phyloP scores from a whole-genome alignment of 2,113 vertebrate species.

The Chloroceryle aenea region DNA sequence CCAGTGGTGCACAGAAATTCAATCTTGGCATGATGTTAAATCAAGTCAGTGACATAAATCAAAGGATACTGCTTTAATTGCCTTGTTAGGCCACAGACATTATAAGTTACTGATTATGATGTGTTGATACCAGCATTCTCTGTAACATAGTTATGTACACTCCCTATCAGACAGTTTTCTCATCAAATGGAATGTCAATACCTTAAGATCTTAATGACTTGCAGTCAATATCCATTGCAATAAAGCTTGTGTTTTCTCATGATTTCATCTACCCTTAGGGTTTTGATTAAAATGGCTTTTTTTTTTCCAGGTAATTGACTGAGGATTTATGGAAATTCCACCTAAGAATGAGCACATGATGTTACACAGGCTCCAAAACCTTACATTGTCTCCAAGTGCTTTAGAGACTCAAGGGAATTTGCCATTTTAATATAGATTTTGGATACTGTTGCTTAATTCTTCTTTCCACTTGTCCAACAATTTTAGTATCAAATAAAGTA shows the following conservation, averaged over 20 bases:
- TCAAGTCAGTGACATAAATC: conserved; percentile 60
- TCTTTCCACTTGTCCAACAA: not conserved
- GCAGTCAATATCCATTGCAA: conserved; percentile 69
- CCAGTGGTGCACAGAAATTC: conserved; percentile 26
- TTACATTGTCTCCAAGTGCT: not conserved
- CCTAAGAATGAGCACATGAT: not conserved
- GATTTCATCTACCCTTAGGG: conserved; percentile 68
- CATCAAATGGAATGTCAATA: conserved; percentile 63
- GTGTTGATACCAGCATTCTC: conserved; percentile 51
- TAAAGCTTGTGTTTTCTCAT: conserved; percentile 57
- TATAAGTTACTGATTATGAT: conserved; percentile 72
- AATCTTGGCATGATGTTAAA: conserved; percentile 40
- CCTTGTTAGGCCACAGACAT: conserved; percentile 60
- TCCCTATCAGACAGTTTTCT: conserved; percentile 60
- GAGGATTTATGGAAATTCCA: conserved; percentile 58
- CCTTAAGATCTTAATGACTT: conserved; percentile 73
- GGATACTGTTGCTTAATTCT: not conserved
- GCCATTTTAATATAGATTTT: conserved; percentile 10
- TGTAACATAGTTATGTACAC: conserved; percentile 53
- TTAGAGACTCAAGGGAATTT: not conserved
- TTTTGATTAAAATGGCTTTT: conserved; percentile 60
- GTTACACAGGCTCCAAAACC: not conserved
- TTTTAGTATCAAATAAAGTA: not conserved
- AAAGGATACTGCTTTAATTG: conserved; percentile 67
- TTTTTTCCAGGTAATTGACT: conserved; percentile 60